phyloP scores from a whole-genome alignment of 2,888 invertebrate species.

The Cepaea hortensis region DNA sequence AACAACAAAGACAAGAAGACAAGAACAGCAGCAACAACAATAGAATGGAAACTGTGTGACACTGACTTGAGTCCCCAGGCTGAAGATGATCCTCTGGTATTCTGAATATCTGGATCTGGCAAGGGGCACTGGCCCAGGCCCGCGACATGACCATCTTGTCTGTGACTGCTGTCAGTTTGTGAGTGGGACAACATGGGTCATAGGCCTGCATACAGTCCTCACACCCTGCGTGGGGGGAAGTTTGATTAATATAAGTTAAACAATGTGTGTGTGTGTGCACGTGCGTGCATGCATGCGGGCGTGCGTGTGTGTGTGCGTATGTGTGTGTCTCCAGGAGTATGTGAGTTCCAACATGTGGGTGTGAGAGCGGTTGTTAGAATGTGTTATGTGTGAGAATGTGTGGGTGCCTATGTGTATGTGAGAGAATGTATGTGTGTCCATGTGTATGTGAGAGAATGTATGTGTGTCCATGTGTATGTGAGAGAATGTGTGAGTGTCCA shows the following conservation, averaged over 20 bases:
- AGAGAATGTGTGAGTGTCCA: no score
- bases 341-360: not conserved
- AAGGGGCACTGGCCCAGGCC: slow-evolving; percentile 87
- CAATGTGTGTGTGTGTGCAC: not conserved
- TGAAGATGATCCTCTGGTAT: slow-evolving; percentile 55
- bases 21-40: not conserved
- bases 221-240: slow-evolving; percentile 67
- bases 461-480: no score
- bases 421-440: no score
- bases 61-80: slow-evolving; percentile 28
- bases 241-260: not conserved
- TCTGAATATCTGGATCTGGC: slow-evolving; percentile 71
- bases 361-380: not conserved
- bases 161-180: slow-evolving; percentile 61
- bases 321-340: no score
- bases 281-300: no score
- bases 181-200: slow-evolving; percentile 64
- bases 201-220: slow-evolving; percentile 72
- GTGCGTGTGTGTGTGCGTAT: no score
- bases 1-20: not conserved
- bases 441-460: no score
- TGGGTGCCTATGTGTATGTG: no score
- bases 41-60: not conserved
- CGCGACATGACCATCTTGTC: slow-evolving; percentile 84
- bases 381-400: no score